These are phyloP conservation scores for Drosophila ohnishii DNA, from an alignment of 1,140 invertebrate genomes.

Conservation along the genomic window DNA sequence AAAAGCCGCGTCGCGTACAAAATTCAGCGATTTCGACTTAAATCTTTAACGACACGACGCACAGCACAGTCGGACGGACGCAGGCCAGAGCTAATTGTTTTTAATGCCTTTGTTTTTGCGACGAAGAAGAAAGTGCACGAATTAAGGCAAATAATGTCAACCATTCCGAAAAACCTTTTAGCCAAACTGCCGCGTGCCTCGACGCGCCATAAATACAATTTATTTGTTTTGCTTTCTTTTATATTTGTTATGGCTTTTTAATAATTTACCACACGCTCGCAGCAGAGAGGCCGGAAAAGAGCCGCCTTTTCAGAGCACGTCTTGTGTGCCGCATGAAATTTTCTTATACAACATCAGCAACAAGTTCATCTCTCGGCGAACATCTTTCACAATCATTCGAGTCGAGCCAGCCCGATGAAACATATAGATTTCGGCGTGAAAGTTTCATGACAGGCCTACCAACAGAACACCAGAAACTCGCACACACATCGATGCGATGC, in stretches of 20 bases:
- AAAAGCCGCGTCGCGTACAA: slow-evolving; percentile 70
- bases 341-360: slow-evolving; percentile 56
- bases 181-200: slow-evolving; percentile 65
- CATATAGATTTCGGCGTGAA: slow-evolving; percentile 76
- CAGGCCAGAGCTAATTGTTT: slow-evolving; percentile 63
- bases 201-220: slow-evolving; percentile 70
- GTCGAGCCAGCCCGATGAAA: slow-evolving; percentile 58
- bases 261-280: slow-evolving; percentile 60
- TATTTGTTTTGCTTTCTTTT: slow-evolving; percentile 78
- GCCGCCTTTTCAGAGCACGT: slow-evolving; percentile 31
- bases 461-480: slow-evolving; percentile 38
- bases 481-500: slow-evolving; percentile 8
- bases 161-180: slow-evolving; percentile 53
- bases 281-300: slow-evolving; percentile 12
- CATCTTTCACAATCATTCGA: slow-evolving; percentile 50
- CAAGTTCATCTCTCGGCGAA: slow-evolving; percentile 22
- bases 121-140: slow-evolving; percentile 73
- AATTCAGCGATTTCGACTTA: slow-evolving; percentile 47
- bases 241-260: slow-evolving; percentile 66
- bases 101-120: slow-evolving; percentile 62
- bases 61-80: slow-evolving; percentile 4
- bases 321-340: slow-evolving; percentile 60
- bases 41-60: slow-evolving; percentile 65
- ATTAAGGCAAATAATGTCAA: slow-evolving; percentile 71
- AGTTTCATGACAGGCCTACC: slow-evolving; percentile 68